Conservation (phyloP, 2,888 invertebrate species). For the Camptogramma bilineatum region DNA sequence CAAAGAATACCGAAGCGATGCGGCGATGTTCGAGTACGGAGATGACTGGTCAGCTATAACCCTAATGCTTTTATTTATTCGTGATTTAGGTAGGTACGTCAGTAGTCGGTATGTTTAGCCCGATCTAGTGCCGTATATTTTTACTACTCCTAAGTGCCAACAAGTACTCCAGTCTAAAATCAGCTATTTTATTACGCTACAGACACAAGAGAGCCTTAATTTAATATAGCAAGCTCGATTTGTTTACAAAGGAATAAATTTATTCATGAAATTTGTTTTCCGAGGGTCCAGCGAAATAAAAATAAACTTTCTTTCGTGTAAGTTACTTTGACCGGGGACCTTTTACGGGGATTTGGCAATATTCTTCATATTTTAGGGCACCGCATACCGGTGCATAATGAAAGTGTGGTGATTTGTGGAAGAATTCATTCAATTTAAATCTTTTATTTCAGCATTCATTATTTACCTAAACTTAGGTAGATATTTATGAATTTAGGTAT, state of each 20-base stretch:
- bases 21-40: too few relatives aligned
- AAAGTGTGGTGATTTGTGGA: constrained; percentile 10
- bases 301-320: constrained; percentile 74
- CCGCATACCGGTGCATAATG: constrained; percentile 23
- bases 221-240: constrained; percentile 81
- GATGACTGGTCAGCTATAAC: too few relatives aligned
- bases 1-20: too few relatives aligned
- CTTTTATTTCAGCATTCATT: not conserved
- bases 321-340: constrained; percentile 61
- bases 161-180: constrained; percentile 54
- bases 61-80: too few relatives aligned
- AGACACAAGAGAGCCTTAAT: constrained; percentile 73
- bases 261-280: constrained; percentile 84
- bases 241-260: constrained; percentile 84
- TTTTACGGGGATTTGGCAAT: constrained; percentile 54
- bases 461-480: too few relatives aligned
- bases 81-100: too few relatives aligned
- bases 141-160: constrained; percentile 22
- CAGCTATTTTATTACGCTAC: constrained; percentile 68
- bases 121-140: not conserved
- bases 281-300: constrained; percentile 69
- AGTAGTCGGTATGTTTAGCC: not conserved
- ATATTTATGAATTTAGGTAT: too few relatives aligned
- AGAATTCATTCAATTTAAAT: not conserved
- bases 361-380: constrained; percentile 56